These are phyloP conservation scores for Antheraea assamensis DNA, from an alignment of 2,888 invertebrate species.

Conservation along the genomic window DNA sequence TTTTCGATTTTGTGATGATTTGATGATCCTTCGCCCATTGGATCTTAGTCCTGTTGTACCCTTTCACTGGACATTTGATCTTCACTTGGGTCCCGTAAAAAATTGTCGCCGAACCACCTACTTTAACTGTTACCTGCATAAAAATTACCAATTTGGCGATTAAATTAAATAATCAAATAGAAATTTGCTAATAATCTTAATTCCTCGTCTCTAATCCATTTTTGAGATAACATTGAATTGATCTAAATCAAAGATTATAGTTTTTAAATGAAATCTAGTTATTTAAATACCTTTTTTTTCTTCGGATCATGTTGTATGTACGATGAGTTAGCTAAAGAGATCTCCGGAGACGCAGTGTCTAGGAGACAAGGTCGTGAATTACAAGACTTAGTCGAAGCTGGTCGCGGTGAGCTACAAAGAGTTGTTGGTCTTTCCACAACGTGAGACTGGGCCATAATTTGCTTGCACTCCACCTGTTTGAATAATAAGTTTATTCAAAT, in stretches of 20 bases:
- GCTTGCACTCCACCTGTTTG: slow-evolving; percentile 89
- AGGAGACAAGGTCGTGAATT: slow-evolving; percentile 91
- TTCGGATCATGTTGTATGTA: slow-evolving; percentile 92
- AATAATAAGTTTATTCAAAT: neutral
- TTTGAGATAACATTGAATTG: neutral
- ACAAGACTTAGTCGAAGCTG: slow-evolving; percentile 91
- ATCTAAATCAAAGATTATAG: no score
- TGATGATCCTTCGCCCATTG: slow-evolving; percentile 95
- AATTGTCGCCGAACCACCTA: slow-evolving; percentile 94
- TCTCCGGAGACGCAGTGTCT: slow-evolving; percentile 87
- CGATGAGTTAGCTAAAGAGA: slow-evolving; percentile 89
- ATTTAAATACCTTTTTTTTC: slow-evolving; percentile 84
- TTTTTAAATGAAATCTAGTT: no score
- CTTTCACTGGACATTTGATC: slow-evolving; percentile 96
- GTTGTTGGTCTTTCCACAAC: slow-evolving; percentile 89
- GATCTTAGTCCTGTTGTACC: slow-evolving; percentile 90
- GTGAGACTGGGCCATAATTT: slow-evolving; percentile 96
- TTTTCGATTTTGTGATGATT: slow-evolving; percentile 88
- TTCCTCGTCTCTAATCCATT: neutral
- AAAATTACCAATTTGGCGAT: neutral
- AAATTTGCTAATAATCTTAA: neutral
- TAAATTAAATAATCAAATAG: neutral
- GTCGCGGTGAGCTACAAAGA: slow-evolving; percentile 89
- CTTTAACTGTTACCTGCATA: slow-evolving; percentile 88
- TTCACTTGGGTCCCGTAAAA: slow-evolving; percentile 96